Percentiles rank a stretch among this genome's conserved stretches.
Conservation (phyloP, 2,113 vertebrate genomes). For the Neolamprologus sp. region DNA sequence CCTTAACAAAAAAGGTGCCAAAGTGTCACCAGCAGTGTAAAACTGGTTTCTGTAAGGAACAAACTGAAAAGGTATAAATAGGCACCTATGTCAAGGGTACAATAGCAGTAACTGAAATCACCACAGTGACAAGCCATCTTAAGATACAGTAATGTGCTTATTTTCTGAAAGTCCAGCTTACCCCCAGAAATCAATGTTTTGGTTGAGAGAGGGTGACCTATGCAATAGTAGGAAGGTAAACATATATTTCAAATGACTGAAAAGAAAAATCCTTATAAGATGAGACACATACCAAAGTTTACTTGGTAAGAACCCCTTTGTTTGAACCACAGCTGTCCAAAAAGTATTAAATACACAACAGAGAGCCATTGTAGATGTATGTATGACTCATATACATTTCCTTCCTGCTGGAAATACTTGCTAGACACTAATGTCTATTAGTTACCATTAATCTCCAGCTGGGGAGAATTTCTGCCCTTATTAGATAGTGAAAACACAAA, state of each 20-base stretch:
- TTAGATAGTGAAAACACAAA: not conserved
- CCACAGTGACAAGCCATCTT: not conserved
- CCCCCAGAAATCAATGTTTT: not conserved
- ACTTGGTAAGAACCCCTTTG: not conserved
- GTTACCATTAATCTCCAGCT: not conserved
- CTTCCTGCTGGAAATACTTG: not conserved
- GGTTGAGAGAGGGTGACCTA: not conserved
- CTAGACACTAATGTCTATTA: not conserved
- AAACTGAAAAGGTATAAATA: not conserved
- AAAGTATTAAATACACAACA: not conserved
- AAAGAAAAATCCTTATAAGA: not conserved
- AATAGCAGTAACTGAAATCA: not conserved
- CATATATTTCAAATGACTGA: not conserved
- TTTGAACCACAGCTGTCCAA: not conserved
- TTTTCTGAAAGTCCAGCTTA: not conserved
- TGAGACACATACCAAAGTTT: not conserved
- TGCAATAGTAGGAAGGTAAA: not conserved
- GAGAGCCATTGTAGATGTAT: not conserved
- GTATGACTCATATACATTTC: not conserved
- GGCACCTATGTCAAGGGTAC: not conserved
- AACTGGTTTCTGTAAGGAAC: not conserved
- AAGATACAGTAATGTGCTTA: not conserved
- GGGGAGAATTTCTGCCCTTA: not conserved
- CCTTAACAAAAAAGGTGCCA: not conserved
- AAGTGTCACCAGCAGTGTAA: not conserved